phyloP scores from a whole-genome alignment of 1,140 invertebrate genomes.

The Dufourea novaeangliae region DNA sequence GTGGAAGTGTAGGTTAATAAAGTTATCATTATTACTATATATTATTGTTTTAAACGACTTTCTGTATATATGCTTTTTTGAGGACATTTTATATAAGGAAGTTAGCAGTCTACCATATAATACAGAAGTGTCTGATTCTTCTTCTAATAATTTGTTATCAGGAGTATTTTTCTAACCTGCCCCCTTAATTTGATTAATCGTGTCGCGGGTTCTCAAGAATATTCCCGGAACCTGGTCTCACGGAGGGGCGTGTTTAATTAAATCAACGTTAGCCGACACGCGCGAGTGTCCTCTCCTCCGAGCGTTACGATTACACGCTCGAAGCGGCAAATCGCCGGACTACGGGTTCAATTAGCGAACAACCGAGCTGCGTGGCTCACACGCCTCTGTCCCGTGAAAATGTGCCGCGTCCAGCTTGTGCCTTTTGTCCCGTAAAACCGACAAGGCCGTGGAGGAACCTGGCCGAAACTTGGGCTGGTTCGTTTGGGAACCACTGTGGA shows the following conservation, averaged over 20 bases:
- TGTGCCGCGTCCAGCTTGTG: neutral
- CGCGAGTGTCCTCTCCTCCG: conserved; percentile 54
- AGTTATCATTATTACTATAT: too few relatives aligned
- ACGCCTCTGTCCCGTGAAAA: conserved; percentile 2
- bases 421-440: neutral
- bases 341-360: conserved; percentile 58
- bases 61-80: too few relatives aligned
- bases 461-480: neutral
- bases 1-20: too few relatives aligned
- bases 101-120: too few relatives aligned
- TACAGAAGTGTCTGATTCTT: too few relatives aligned
- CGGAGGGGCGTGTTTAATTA: conserved; percentile 71
- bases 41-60: too few relatives aligned
- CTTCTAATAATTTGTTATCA: too few relatives aligned
- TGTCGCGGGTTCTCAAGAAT: conserved; percentile 2
- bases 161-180: too few relatives aligned
- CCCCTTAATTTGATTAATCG: conserved; percentile 55
- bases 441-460: neutral
- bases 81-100: too few relatives aligned
- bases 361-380: too few relatives aligned
- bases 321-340: conserved; percentile 69
- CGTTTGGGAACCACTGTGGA: neutral
- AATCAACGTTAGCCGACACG: conserved; percentile 70
- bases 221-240: conserved; percentile 44
- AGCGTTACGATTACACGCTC: conserved; percentile 75